These are phyloP conservation scores for Phylloscopus trochilus DNA, from an alignment of 2,113 vertebrate species.

Conservation along the genomic window DNA sequence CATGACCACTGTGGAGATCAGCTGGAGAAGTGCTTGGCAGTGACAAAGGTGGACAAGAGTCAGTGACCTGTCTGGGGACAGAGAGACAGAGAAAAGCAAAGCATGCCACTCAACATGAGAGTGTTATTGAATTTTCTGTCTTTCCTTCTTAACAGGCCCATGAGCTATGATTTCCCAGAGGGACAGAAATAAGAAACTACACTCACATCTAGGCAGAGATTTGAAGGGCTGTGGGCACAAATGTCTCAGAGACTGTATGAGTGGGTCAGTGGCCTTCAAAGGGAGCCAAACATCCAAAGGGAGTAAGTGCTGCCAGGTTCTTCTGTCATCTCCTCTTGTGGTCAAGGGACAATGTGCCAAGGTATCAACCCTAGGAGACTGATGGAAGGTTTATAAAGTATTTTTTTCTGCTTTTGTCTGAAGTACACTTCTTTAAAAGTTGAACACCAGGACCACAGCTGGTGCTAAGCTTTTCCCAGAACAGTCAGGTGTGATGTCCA, in stretches of 20 bases:
- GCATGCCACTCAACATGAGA: background rate
- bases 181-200: background rate
- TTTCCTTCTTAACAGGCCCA: background rate
- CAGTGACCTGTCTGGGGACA: too few species aligned
- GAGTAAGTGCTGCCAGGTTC: background rate
- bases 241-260: too few species aligned
- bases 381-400: background rate
- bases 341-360: background rate
- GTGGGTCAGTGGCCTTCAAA: background rate
- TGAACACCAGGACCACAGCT: too few species aligned
- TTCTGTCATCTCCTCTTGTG: background rate
- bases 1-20: rapidly evolving
- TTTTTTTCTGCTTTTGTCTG: background rate
- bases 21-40: background rate
- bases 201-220: background rate
- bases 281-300: rapidly evolving
- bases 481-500: rapidly evolving
- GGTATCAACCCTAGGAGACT: background rate
- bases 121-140: background rate
- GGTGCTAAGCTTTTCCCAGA: background rate
- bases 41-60: background rate
- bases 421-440: background rate
- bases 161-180: background rate
- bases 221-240: background rate
- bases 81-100: background rate